Evolutionary conservation across 1,140 invertebrate genomes (phyloP).

Genomic region (Sinonovacula constricta): DNA sequence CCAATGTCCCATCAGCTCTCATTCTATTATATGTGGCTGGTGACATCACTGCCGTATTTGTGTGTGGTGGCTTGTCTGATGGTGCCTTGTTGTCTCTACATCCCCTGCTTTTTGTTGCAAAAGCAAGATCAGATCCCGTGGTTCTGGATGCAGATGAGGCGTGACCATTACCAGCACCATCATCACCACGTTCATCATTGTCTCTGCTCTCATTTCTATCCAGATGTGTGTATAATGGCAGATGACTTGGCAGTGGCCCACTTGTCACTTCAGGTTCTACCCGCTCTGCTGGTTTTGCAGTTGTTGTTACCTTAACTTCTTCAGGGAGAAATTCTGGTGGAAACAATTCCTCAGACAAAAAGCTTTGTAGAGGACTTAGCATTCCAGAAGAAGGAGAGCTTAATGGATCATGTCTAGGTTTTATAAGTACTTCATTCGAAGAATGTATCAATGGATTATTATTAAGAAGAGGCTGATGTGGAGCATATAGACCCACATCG

Average conservation of each 20-base stretch:
- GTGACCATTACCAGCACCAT: not conserved
- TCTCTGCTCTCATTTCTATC: no score
- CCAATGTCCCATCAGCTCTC: not conserved
- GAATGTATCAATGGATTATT: no score
- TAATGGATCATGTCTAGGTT: no score
- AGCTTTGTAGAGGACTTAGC: conserved; percentile 25
- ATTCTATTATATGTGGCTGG: no score
- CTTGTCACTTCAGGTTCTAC: conserved; percentile 8
- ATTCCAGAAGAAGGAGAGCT: no score
- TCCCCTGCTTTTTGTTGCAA: conserved; percentile 41
- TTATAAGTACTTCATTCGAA: no score
- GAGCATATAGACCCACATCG: no score
- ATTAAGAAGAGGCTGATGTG: no score
- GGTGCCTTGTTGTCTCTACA: conserved; percentile 5
- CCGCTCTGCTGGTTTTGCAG: not conserved
- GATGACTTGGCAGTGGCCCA: not conserved
- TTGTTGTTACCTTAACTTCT: not conserved
- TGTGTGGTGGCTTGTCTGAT: no score
- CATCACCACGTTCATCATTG: not conserved
- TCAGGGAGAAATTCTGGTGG: conserved; percentile 28
- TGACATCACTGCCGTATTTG: not conserved
- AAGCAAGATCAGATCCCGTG: conserved; percentile 27
- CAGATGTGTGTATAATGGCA: no score
- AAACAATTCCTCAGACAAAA: conserved; percentile 39
- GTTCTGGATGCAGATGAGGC: not conserved